These are phyloP conservation scores for Calliopum simillimum DNA, from an alignment of 2,888 invertebrate genomes.

Conservation along the genomic window DNA sequence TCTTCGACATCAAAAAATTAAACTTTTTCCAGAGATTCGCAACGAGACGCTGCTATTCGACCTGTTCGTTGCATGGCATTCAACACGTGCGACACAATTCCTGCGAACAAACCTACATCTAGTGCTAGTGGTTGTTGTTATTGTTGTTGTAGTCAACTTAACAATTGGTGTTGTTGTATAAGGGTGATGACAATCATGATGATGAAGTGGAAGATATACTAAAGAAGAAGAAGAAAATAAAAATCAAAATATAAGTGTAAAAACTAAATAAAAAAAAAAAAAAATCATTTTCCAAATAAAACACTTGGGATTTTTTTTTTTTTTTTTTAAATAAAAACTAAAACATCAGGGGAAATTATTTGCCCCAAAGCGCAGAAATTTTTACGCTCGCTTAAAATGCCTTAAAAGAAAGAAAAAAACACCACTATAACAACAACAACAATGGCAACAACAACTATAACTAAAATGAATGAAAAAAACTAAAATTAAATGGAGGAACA, in stretches of 20 bases:
- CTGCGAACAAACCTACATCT: slow-evolving; percentile 88
- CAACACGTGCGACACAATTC: slow-evolving; percentile 82
- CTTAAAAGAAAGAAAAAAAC: not conserved
- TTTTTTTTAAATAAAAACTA: too few species aligned
- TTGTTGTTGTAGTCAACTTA: slow-evolving; percentile 6
- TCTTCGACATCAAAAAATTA: not conserved
- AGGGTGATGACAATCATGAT: not conserved
- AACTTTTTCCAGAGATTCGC: slow-evolving; percentile 79
- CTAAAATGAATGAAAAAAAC: not conserved
- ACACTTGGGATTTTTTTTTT: not conserved
- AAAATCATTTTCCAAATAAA: not conserved
- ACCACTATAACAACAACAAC: not conserved
- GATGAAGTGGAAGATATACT: slow-evolving; percentile 14
- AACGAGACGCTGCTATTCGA: slow-evolving; percentile 83
- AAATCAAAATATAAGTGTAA: not conserved
- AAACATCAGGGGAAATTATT: not conserved
- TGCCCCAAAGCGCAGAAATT: too few species aligned
- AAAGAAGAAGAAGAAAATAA: not conserved
- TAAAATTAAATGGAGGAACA: slow-evolving; percentile 16
- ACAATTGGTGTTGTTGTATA: not conserved
- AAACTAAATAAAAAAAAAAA: slow-evolving; percentile 7
- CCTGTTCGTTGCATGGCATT: slow-evolving; percentile 80
- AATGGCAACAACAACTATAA: not conserved
- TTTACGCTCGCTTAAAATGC: not conserved
- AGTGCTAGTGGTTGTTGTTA: slow-evolving; percentile 66